phyloP scores from a whole-genome alignment of 2,797 vertebrate species.

The Eulemur mongoz region DNA sequence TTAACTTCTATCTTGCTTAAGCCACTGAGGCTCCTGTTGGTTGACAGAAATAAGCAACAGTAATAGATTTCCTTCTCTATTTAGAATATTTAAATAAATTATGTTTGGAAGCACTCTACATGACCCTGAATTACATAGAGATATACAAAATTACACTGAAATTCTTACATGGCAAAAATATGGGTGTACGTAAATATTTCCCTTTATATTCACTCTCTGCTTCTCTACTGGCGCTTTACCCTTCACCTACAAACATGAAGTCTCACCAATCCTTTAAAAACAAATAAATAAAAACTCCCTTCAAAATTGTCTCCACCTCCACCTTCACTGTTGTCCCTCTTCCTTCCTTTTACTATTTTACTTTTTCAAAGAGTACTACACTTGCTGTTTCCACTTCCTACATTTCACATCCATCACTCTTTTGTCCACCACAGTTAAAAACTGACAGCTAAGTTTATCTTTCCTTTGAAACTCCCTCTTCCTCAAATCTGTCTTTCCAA shows the following conservation, averaged over 20 bases:
- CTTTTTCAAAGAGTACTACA: neutral
- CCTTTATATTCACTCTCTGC: neutral
- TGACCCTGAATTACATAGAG: neutral
- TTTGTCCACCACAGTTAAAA: neutral
- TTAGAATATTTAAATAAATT: conserved; percentile 17
- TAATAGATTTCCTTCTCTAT: conserved; percentile 21
- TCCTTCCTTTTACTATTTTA: neutral
- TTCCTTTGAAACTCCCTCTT: neutral
- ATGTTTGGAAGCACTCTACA: neutral
- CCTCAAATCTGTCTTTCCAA: neutral
- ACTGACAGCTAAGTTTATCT: neutral
- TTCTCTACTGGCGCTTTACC: neutral
- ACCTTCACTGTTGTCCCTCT: neutral
- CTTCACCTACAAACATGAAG: neutral
- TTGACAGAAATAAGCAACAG: neutral
- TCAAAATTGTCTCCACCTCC: neutral
- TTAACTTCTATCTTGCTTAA: neutral
- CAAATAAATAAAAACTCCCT: neutral
- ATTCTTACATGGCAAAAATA: neutral
- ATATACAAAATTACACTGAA: neutral
- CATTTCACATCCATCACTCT: neutral
- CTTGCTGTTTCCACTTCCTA: neutral
- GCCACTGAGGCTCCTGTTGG: neutral
- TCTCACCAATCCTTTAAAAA: neutral
- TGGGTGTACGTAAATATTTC: neutral